A percentile compares a stretch with the other conserved stretches of the same genome.
These are phyloP conservation scores for Nycteola revayana DNA, from an alignment of 2,888 invertebrate species.

Conservation along the genomic window DNA sequence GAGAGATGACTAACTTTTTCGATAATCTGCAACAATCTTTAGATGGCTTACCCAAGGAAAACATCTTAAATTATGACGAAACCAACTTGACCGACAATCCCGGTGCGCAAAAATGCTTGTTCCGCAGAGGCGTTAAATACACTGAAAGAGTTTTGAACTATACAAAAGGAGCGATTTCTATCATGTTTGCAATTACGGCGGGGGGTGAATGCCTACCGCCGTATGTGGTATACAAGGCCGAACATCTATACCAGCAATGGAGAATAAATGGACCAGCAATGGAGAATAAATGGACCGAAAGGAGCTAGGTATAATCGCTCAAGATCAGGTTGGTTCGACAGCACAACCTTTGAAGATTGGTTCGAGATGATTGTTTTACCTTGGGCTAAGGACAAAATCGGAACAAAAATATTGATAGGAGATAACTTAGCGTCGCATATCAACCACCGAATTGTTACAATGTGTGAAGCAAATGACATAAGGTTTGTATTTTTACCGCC, in stretches of 20 bases:
- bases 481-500: too few species aligned
- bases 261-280: constrained; percentile 2
- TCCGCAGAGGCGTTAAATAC: constrained; percentile 1
- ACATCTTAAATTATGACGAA: constrained; percentile 2
- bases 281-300: constrained; percentile 1
- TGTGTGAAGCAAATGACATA: too few species aligned
- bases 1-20: too few species aligned
- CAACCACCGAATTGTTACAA: too few species aligned
- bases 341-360: constrained; percentile 29
- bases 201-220: constrained; percentile 5
- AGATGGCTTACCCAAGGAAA: background rate
- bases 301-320: constrained; percentile 5
- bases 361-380: constrained; percentile 22
- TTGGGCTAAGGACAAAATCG: constrained; percentile 17
- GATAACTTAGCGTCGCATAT: too few species aligned
- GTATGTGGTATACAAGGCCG: constrained; percentile 4
- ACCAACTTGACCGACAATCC: constrained; percentile 2
- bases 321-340: constrained; percentile 13
- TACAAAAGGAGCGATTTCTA: constrained; percentile 2
- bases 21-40: background rate
- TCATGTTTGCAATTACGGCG: constrained; percentile 2
- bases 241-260: constrained; percentile 1
- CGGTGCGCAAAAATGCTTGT: background rate
- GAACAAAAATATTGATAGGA: constrained; percentile 44
- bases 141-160: background rate